Conservation (phyloP, 2,113 vertebrate species). For the Heliornis fulica region DNA sequence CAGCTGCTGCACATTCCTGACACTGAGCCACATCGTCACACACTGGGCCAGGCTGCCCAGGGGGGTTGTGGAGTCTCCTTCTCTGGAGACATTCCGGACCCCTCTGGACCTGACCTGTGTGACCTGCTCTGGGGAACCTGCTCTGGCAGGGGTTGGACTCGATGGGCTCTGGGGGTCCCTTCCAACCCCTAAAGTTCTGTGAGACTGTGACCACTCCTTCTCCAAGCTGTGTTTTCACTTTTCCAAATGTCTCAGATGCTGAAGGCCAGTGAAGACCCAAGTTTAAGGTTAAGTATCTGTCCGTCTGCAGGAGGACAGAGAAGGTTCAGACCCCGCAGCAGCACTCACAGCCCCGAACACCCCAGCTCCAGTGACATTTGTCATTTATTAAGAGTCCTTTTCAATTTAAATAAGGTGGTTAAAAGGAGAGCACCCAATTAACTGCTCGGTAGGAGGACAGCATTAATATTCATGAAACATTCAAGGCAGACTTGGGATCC, state of each 20-base stretch:
- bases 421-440: conserved; percentile 30
- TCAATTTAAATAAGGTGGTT: not conserved
- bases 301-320: not conserved
- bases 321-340: too few species aligned
- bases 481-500: not conserved
- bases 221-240: not conserved
- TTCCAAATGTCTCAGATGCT: too few species aligned
- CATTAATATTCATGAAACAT: conserved; percentile 16
- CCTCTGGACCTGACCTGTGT: too few species aligned
- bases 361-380: not conserved
- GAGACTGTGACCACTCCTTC: not conserved
- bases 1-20: not conserved
- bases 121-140: too few species aligned
- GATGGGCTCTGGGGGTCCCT: too few species aligned
- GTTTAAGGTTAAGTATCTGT: too few species aligned
- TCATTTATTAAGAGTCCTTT: not conserved
- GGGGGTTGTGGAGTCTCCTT: too few species aligned
- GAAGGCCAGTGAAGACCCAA: too few species aligned
- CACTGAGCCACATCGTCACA: not conserved
- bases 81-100: too few species aligned
- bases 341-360: not conserved
- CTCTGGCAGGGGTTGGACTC: too few species aligned
- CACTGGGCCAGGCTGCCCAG: too few species aligned
- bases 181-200: too few species aligned
- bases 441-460: not conserved